Percentiles rank a stretch among this genome's conserved stretches.
These are phyloP conservation scores for Desoria tigrina DNA, from an alignment of 2,888 invertebrate genomes.

Conservation along the genomic window DNA sequence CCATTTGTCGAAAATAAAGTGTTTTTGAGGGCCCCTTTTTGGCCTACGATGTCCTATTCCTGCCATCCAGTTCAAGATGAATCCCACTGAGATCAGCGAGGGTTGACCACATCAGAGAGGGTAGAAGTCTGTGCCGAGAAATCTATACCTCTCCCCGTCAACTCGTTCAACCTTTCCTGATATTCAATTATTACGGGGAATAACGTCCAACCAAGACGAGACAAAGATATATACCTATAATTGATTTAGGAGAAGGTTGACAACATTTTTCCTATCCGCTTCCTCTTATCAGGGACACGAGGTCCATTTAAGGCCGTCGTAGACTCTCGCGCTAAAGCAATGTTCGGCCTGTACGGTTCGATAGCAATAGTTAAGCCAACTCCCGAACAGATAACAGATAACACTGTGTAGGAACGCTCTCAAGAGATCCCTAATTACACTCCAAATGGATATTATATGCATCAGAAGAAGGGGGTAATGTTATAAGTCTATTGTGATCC, in stretches of 20 bases:
- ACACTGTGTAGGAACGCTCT: no score
- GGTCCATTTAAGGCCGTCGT: neutral
- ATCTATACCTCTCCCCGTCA: no score
- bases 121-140: neutral
- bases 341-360: no score
- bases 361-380: no score
- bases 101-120: neutral
- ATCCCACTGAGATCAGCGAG: constrained; percentile 12
- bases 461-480: no score
- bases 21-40: neutral
- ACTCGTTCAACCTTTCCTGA: neutral
- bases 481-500: no score
- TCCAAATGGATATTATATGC: no score
- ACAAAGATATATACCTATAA: neutral
- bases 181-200: no score
- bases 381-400: no score
- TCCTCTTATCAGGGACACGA: neutral
- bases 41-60: neutral
- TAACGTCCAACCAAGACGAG: no score
- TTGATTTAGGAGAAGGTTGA: constrained; percentile 7
- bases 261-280: neutral
- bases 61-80: neutral
- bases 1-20: constrained; percentile 7
- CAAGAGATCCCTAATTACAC: no score
- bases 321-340: neutral